Percentiles rank a stretch among this genome's conserved stretches.
Conservation (phyloP, 2,113 vertebrate genomes). For the Ceuthmochares aereus region DNA sequence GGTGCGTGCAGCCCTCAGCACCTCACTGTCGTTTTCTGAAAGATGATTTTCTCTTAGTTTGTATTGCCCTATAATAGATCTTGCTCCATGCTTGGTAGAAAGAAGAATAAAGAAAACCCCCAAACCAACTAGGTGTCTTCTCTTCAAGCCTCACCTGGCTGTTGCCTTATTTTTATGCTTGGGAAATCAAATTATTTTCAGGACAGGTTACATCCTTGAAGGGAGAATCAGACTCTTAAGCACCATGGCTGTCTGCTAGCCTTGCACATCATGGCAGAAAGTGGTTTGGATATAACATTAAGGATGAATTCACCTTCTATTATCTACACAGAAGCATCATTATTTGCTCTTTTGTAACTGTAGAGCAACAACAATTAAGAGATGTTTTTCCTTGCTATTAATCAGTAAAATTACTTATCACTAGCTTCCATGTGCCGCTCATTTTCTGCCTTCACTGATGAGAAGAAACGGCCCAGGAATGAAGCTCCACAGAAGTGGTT, state of each 20-base stretch:
- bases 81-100: not conserved
- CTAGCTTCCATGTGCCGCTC: not conserved
- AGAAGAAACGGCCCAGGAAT: fast-evolving
- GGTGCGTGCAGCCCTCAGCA: not conserved
- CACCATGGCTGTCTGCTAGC: not conserved
- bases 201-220: not conserved
- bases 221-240: not conserved
- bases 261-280: not conserved
- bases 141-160: not conserved
- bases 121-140: not conserved
- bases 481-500: not conserved
- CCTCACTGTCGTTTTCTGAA: not conserved
- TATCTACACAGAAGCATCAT: not conserved
- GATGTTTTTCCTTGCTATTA: not conserved
- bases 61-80: not conserved
- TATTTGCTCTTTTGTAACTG: not conserved
- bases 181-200: not conserved
- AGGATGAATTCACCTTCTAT: not conserved
- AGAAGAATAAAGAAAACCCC: not conserved
- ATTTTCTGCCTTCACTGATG: not conserved
- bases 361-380: not conserved
- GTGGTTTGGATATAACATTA: not conserved
- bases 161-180: not conserved
- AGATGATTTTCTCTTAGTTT: not conserved
- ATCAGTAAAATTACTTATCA: not conserved